A percentile compares a stretch with the other conserved stretches of the same genome.
Evolutionary conservation across 2,797 vertebrate species (phyloP).

Genomic region (Gorsachius magnificus): DNA sequence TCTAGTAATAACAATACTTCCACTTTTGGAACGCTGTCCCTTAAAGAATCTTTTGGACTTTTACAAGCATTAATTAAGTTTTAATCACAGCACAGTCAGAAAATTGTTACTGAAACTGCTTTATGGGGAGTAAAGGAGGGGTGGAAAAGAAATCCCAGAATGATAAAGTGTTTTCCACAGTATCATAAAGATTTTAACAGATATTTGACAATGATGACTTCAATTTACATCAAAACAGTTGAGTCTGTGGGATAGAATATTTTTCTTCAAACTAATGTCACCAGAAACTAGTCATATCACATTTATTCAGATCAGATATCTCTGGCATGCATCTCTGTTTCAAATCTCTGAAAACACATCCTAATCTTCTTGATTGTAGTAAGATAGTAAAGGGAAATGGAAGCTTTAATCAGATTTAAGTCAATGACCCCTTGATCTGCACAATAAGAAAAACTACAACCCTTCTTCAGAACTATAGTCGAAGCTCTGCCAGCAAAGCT

Average conservation of each 20-base stretch:
- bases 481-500: background rate
- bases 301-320: background rate
- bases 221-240: background rate
- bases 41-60: background rate
- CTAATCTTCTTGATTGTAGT: background rate
- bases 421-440: background rate
- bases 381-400: background rate
- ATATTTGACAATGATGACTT: background rate
- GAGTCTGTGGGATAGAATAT: background rate
- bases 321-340: background rate
- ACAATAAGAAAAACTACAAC: background rate
- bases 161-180: background rate
- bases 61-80: background rate
- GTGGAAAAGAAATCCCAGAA: background rate
- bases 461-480: background rate
- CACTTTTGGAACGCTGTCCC: background rate
- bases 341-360: background rate
- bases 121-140: background rate
- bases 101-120: background rate
- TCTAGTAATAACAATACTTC: background rate
- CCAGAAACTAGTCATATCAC: background rate
- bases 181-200: background rate
- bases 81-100: background rate
- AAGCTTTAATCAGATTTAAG: constrained; percentile 1
- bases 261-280: background rate